A percentile compares a stretch with the other conserved stretches of the same genome.
Evolutionary conservation across 2,797 vertebrate genomes (phyloP).

Genomic region (Chromis chromis): DNA sequence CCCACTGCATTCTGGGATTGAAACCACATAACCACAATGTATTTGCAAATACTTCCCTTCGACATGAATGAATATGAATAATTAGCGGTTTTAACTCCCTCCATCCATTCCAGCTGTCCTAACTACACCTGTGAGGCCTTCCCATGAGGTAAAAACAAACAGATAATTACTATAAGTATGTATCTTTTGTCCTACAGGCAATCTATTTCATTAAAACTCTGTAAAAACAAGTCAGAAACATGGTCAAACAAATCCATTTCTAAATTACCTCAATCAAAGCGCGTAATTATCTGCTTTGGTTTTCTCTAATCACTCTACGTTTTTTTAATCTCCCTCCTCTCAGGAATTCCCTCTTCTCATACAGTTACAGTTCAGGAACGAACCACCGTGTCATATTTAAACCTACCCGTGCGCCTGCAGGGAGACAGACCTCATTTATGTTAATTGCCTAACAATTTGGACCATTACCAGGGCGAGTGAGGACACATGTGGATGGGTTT

Average conservation of each 20-base stretch:
- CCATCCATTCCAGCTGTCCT: not conserved
- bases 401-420: conserved; percentile 33
- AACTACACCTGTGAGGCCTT: not conserved
- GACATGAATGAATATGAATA: conserved; percentile 15
- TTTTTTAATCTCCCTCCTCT: conserved; percentile 13
- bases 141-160: conserved; percentile 19
- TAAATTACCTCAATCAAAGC: conserved; percentile 27
- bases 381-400: conserved; percentile 55
- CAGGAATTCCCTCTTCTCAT: conserved; percentile 7
- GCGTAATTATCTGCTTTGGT: conserved; percentile 7
- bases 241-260: not conserved
- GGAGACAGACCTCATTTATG: conserved; percentile 55
- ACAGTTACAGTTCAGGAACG: conserved; percentile 46
- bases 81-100: not conserved
- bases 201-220: not conserved
- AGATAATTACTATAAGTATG: not conserved
- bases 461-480: conserved; percentile 13
- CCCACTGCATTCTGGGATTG: not conserved
- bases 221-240: conserved; percentile 9
- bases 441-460: conserved; percentile 62
- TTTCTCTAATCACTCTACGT: conserved; percentile 14
- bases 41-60: conserved; percentile 14
- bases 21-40: conserved; percentile 4
- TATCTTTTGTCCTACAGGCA: not conserved
- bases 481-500: conserved; percentile 32